Evolutionary conservation across 2,888 invertebrate genomes (phyloP).

Genomic region (Synergus itoensis): DNA sequence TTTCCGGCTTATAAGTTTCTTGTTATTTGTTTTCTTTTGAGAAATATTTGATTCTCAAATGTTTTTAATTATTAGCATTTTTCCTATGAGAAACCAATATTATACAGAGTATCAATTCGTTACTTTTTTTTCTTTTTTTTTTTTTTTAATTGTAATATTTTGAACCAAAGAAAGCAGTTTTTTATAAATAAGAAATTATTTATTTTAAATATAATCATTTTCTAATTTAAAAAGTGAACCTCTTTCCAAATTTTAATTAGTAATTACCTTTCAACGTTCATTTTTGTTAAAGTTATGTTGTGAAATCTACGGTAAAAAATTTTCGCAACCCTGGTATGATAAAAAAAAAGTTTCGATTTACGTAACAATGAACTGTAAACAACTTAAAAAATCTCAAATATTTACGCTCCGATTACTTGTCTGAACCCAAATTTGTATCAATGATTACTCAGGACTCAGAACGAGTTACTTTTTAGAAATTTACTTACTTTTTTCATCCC

Average conservation of each 20-base stretch:
- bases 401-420: constrained; percentile 22
- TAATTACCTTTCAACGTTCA: background rate
- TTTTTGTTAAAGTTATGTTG: background rate
- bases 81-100: too few relatives aligned
- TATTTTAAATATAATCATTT: background rate
- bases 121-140: too few relatives aligned
- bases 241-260: background rate
- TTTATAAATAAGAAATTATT: background rate
- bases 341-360: background rate
- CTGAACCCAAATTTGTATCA: background rate
- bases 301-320: background rate
- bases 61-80: background rate
- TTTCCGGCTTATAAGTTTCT: background rate
- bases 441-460: background rate
- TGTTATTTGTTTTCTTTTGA: background rate
- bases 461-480: too few relatives aligned
- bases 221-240: background rate
- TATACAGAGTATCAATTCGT: too few relatives aligned
- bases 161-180: background rate
- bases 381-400: background rate
- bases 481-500: background rate
- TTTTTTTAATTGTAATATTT: background rate
- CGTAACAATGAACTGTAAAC: constrained; percentile 6
- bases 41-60: background rate
- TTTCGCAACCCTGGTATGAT: background rate